Conservation (phyloP, 2,888 invertebrate genomes). For the Leucophenga montana region DNA sequence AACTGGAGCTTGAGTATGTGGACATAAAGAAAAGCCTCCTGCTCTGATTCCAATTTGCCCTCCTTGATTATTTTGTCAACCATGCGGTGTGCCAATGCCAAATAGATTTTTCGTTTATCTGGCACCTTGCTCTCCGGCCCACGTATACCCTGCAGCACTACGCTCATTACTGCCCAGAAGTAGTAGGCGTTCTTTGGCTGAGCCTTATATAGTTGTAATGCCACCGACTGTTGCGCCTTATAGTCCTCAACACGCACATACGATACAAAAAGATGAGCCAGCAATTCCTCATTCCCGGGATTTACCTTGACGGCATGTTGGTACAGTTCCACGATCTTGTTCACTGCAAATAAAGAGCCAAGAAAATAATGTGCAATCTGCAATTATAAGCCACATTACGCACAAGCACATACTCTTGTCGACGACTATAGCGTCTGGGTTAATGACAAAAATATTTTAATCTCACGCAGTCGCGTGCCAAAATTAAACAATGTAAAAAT, state of each 20-base stretch:
- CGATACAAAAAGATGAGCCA: constrained; percentile 96
- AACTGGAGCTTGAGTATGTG: constrained; percentile 87
- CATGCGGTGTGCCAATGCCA: constrained; percentile 95
- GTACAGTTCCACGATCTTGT: constrained; percentile 90
- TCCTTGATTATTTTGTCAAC: constrained; percentile 90
- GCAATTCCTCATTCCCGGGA: constrained; percentile 91
- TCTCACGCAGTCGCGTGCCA: constrained; percentile 53
- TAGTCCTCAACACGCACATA: constrained; percentile 93
- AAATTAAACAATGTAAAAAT: constrained; percentile 49
- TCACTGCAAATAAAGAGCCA: constrained; percentile 76
- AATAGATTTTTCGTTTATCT: constrained; percentile 80
- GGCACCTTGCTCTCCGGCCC: constrained; percentile 74
- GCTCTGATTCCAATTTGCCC: constrained; percentile 92
- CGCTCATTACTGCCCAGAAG: constrained; percentile 98
- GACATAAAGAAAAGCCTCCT: constrained; percentile 92
- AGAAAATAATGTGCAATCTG: background rate
- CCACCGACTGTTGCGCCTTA: constrained; percentile 91
- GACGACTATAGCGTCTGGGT: constrained; percentile 34
- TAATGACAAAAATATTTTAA: constrained; percentile 35
- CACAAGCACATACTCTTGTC: constrained; percentile 34
- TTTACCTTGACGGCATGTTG: constrained; percentile 90
- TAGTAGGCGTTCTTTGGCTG: constrained; percentile 96
- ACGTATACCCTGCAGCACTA: constrained; percentile 84
- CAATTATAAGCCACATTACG: constrained; percentile 30
- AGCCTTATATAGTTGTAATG: constrained; percentile 91